Percentiles rank a stretch among this genome's conserved stretches.
These are phyloP conservation scores for Meteorus sp. DNA, from an alignment of 1,140 invertebrate species.

Conservation along the genomic window DNA sequence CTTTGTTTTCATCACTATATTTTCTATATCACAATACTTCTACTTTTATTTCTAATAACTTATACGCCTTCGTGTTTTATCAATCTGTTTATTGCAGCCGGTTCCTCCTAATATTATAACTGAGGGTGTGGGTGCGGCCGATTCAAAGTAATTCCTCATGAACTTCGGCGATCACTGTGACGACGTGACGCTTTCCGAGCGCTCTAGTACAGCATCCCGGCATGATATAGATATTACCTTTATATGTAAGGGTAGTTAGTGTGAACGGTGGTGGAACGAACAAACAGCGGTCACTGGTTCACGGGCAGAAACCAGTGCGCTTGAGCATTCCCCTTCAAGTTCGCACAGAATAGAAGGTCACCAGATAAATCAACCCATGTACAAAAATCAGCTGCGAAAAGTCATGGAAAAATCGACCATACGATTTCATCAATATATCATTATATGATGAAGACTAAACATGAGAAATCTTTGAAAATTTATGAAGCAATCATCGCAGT, in stretches of 20 bases:
- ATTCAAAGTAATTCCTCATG: too few species aligned
- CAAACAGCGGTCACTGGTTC: conserved; percentile 7
- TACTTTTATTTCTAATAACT: neutral
- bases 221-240: too few species aligned
- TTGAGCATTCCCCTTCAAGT: conserved; percentile 11
- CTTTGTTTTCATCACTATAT: conserved; percentile 36
- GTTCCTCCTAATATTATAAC: too few species aligned
- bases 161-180: too few species aligned
- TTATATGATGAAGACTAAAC: neutral
- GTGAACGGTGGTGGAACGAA: too few species aligned
- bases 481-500: neutral
- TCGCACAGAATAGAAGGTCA: neutral
- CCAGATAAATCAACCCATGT: neutral
- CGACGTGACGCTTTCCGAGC: too few species aligned
- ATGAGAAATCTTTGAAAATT: neutral
- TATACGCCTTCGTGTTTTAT: neutral
- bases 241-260: neutral
- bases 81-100: neutral
- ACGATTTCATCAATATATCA: neutral
- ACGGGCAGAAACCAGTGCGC: neutral
- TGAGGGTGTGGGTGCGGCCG: too few species aligned
- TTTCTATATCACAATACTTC: neutral
- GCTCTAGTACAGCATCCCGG: too few species aligned
- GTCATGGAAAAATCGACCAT: neutral
- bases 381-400: neutral